A percentile compares a stretch with the other conserved stretches of the same genome.
These are phyloP conservation scores for Acleris literana DNA, from an alignment of 2,888 invertebrate species.

Conservation along the genomic window DNA sequence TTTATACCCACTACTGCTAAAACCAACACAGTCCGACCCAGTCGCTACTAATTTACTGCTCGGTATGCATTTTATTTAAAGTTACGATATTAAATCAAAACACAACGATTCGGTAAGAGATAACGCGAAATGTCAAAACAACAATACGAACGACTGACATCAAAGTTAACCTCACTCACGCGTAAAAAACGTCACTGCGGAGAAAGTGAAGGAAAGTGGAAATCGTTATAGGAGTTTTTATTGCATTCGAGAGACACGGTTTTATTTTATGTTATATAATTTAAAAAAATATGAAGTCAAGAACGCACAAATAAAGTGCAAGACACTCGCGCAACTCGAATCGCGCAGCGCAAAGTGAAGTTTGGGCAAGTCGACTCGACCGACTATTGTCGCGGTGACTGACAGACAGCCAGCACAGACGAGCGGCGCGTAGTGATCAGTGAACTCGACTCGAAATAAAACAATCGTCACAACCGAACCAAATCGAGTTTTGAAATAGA, in stretches of 20 bases:
- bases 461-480: slow-evolving; percentile 9
- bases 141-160: slow-evolving; percentile 35
- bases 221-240: slow-evolving; percentile 4
- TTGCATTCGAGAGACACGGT: background rate
- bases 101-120: slow-evolving; percentile 30
- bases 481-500: slow-evolving; percentile 2
- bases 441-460: no score
- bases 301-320: slow-evolving; percentile 6
- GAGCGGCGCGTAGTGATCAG: no score
- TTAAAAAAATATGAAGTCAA: background rate
- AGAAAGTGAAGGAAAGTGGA: slow-evolving; percentile 35
- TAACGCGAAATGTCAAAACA: slow-evolving; percentile 34
- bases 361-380: slow-evolving; percentile 17
- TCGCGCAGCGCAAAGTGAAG: slow-evolving; percentile 22
- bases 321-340: slow-evolving; percentile 25
- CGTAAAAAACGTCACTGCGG: slow-evolving; percentile 32
- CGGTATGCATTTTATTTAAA: slow-evolving; percentile 13
- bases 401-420: background rate
- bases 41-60: slow-evolving; percentile 1
- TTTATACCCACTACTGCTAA: slow-evolving; percentile 3
- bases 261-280: background rate
- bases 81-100: slow-evolving; percentile 33
- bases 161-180: slow-evolving; percentile 34
- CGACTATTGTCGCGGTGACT: slow-evolving; percentile 18
- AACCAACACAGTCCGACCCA: slow-evolving; percentile 1